Conservation (phyloP, 2,797 vertebrate species). For the Dryobates pubescens region DNA sequence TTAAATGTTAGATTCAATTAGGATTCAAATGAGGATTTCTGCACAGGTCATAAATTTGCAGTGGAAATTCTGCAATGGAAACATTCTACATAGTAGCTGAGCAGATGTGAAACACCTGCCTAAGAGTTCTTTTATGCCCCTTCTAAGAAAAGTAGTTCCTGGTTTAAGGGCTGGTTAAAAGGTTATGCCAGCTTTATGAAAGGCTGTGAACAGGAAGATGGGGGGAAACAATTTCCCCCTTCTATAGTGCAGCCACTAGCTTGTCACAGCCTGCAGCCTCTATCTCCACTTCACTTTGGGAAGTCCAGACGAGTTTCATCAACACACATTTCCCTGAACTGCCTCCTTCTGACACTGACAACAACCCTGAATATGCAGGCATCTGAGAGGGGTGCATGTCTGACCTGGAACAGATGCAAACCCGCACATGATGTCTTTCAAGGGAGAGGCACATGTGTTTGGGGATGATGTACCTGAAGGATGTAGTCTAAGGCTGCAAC, state of each 20-base stretch:
- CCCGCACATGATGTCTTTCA: not conserved
- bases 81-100: not conserved
- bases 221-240: not conserved
- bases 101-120: not conserved
- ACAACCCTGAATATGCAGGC: not conserved
- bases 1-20: conserved; percentile 27
- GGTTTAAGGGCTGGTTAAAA: not conserved
- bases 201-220: not conserved
- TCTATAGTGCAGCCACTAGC: not conserved
- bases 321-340: not conserved
- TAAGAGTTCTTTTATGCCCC: not conserved
- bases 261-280: not conserved
- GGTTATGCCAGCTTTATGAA: not conserved
- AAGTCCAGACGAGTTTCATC: not conserved
- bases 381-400: not conserved
- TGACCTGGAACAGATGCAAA: not conserved
- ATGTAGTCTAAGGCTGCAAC: not conserved
- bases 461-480: not conserved
- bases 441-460: not conserved
- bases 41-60: conserved; percentile 20
- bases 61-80: not conserved
- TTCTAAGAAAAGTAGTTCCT: not conserved
- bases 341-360: not conserved
- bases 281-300: not conserved
- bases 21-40: conserved; percentile 19